These are phyloP conservation scores for Patella pellucida DNA, from an alignment of 2,888 invertebrate genomes.

Conservation along the genomic window DNA sequence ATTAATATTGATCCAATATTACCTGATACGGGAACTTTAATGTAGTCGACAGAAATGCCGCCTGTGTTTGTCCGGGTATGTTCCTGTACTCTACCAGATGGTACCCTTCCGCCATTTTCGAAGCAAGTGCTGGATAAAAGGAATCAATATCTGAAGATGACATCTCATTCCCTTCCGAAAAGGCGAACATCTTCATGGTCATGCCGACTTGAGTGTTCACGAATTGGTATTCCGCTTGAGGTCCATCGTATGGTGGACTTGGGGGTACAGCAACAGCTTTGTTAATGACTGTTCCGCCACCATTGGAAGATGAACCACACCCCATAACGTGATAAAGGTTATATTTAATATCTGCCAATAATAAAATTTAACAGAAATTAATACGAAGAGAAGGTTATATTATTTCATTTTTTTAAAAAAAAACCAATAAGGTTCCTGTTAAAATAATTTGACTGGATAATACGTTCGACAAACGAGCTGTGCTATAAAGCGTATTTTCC, in stretches of 20 bases:
- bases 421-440: too few species aligned
- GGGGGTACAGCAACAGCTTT: conserved; percentile 21
- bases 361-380: too few species aligned
- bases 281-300: not conserved
- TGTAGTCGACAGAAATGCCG: conserved; percentile 30
- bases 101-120: conserved; percentile 40
- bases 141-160: conserved; percentile 35
- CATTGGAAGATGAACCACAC: not conserved
- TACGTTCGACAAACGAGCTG: too few species aligned
- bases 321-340: not conserved
- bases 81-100: conserved; percentile 41
- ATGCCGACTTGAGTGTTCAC: conserved; percentile 35
- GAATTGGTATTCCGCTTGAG: conserved; percentile 44
- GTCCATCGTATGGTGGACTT: conserved; percentile 47
- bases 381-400: too few species aligned
- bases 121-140: conserved; percentile 38
- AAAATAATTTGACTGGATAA: too few species aligned
- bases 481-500: too few species aligned
- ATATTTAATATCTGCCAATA: too few species aligned
- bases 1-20: not conserved
- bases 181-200: not conserved
- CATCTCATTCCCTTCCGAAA: conserved; percentile 15
- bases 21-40: conserved; percentile 9
- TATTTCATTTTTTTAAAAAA: too few species aligned
- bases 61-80: conserved; percentile 38